Percentiles rank a stretch among this genome's conserved stretches.
These are phyloP conservation scores for Verasper variegatus DNA, from an alignment of 2,113 vertebrate species.

Conservation along the genomic window DNA sequence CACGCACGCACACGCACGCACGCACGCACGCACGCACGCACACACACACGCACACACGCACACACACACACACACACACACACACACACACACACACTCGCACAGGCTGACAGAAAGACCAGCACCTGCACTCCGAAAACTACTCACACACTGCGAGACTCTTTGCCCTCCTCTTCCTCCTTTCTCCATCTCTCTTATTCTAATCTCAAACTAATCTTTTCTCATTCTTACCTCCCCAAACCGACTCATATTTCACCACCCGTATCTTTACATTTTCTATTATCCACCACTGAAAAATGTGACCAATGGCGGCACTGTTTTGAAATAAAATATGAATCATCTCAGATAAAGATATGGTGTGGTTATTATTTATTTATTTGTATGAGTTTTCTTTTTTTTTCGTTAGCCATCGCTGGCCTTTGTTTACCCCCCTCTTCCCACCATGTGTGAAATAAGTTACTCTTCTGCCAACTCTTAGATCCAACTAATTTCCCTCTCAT, in stretches of 20 bases:
- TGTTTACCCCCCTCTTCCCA: conserved; percentile 31
- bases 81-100: conserved; percentile 21
- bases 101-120: conserved; percentile 37
- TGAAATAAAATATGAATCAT: conserved; percentile 82
- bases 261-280: conserved; percentile 84
- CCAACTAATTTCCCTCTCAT: conserved; percentile 60
- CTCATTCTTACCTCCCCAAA: conserved; percentile 80
- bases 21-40: conserved; percentile 23
- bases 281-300: conserved; percentile 81
- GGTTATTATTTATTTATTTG: conserved; percentile 72
- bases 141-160: conserved; percentile 43
- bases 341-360: conserved; percentile 76
- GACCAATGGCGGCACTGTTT: conserved; percentile 69
- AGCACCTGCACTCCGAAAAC: conserved; percentile 44
- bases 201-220: conserved; percentile 83
- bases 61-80: conserved; percentile 21
- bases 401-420: conserved; percentile 57
- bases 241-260: conserved; percentile 81
- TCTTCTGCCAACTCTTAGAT: conserved; percentile 29
- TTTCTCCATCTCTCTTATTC: conserved; percentile 81
- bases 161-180: conserved; percentile 64
- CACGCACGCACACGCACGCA: conserved; percentile 6
- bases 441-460: conserved; percentile 57
- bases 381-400: conserved; percentile 40
- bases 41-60: conserved; percentile 13